Evolutionary conservation across 2,113 vertebrate species (phyloP).

Genomic region (Macquaria ambigua): DNA sequence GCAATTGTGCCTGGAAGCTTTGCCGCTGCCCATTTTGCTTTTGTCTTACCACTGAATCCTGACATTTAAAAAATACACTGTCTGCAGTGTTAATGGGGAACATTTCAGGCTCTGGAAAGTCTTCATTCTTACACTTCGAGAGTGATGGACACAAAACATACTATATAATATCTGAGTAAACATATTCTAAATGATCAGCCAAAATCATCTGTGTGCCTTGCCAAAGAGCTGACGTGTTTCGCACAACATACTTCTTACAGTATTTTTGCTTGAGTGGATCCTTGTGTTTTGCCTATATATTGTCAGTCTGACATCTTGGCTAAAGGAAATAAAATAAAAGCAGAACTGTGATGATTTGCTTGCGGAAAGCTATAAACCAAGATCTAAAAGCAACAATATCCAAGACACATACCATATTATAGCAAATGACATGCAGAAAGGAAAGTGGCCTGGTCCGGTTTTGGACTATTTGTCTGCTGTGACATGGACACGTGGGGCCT

Average conservation of each 20-base stretch:
- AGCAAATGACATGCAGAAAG: slow-evolving; percentile 14
- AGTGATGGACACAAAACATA: not conserved
- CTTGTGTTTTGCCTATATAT: not conserved
- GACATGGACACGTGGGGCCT: slow-evolving; percentile 34
- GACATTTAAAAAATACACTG: not conserved
- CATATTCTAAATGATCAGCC: not conserved
- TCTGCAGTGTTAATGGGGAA: not conserved
- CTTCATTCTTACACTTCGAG: not conserved
- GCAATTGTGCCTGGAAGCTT: not conserved
- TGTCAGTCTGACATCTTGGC: not conserved
- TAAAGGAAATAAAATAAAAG: slow-evolving; percentile 18
- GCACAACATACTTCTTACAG: not conserved
- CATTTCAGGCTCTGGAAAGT: not conserved
- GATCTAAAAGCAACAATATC: slow-evolving; percentile 26
- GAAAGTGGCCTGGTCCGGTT: slow-evolving; percentile 3
- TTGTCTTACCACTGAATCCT: not conserved
- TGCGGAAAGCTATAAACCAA: slow-evolving; percentile 24
- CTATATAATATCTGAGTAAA: not conserved
- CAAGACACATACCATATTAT: not conserved
- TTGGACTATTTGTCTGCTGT: slow-evolving; percentile 38
- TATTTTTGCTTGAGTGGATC: slow-evolving; percentile 10
- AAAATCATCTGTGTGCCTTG: not conserved
- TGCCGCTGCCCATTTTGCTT: not conserved
- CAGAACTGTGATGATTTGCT: slow-evolving; percentile 15
- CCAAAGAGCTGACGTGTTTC: not conserved